Evolutionary conservation across 64 coral and sea anemone species (phyloP), one percentile per base, ranked within the genome.

Genomic region (Actinia equina): DNA sequence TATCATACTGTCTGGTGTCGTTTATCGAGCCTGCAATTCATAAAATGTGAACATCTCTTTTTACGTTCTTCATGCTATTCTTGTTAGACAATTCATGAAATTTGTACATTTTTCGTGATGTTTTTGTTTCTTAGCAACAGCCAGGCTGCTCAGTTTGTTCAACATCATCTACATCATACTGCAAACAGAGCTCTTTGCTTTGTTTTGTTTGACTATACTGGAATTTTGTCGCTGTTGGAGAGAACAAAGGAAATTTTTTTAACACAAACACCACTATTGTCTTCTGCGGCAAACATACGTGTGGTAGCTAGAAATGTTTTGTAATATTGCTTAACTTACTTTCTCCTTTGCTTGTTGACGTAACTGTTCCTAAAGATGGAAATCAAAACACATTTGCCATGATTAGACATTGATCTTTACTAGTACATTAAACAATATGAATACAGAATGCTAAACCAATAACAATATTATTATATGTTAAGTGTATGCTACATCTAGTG

Each of bases 271-370:
- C 15, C 55, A 65, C 6, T 2, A 65, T 22, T 65, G 2, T n/a
- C 22, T 22, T 4, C 2, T 65, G 12, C 9, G 62, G 20, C 22
- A 65, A 19, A 65, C 22, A 22, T 8, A 49, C 1, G 46, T 6
- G 46, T 49, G 46, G 7, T 6, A 49, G 4, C 4, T 22, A 19
- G 62, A 37, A 37, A 37, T 37, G 30, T 37, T 37, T 37, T 37
- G 30, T 37, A 37, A 37, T 37, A 37, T 37, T 23, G 18, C 18
- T 23, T 54, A 18, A 74, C 69, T 87, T 52, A 95, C 94, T 87
- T 95, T 95, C 86, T 95, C 88, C n/a, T 95, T 95, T 71, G 94
- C 94, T 87, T 95, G 94, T 45, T 95, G 94, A 53, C 94, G 86
- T 70, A 95, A 60, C 85, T 95, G 94, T 59, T 95, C 94, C 94